Base-by-base conservation (phyloP, 2,888 invertebrate genomes). In the Luperina nickerlii region DNA sequence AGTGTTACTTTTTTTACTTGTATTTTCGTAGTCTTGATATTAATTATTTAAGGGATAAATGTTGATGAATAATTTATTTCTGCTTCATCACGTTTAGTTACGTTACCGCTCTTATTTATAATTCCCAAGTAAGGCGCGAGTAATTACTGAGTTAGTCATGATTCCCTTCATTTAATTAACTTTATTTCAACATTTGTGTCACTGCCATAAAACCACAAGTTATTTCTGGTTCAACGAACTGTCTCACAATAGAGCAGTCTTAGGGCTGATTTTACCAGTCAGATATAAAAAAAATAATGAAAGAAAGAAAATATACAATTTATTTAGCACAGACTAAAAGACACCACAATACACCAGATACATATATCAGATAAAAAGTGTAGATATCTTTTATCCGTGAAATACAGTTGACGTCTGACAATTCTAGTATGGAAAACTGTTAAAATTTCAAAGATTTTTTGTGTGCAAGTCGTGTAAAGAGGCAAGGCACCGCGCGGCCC, bases 161-260 rank as follows among this genome's bases (percentile, higher is more conserved):
- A 74, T 63, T 74, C 38, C 27, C 15, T 80, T 67, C 15, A 62
- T 71, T 81, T 75, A 74, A 70, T 74, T 82, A 57, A 72, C n/a
- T 57, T 79, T 70, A 67, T 85, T 80, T 66, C 68, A 51, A 65
- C 24, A 79, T 84, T 85, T 81, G 48, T 82, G 62, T 63, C 76
- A 76, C 24, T 71, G 70, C n/a, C 32, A 60, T 60, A n/a, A 38
- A 70, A 75, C 67, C 75, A 60, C 71, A 81, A 51, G 9, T 32
- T 74, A 11, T 45, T 67, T 74, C 51, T 20, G 27, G 2, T 62
- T 67, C 11, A 51, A 27, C 57, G 51, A 54, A 54, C n/a, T n/a
- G 5, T 65, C 42, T 42, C 63, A 45, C 4, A 0, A 1, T 38
- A 24, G 2, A 51, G 15, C 24, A 24, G 24, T 51, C 24, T 67